Conservation (phyloP, 2,113 vertebrate genomes). For the Epinephelus lanceolatus region DNA sequence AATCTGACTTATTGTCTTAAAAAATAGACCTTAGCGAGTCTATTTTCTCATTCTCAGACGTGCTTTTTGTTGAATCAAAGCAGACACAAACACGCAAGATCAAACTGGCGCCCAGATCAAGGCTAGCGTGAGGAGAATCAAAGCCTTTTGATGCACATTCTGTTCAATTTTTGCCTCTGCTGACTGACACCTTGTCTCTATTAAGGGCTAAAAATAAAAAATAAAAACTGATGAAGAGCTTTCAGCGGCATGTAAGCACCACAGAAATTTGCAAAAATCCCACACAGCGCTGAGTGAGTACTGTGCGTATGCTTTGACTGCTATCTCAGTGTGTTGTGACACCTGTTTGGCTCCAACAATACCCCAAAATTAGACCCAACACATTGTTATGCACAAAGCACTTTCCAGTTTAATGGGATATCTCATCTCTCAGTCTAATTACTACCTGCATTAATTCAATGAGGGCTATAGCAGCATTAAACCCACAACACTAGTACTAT, state of each 20-base stretch:
- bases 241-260: background rate
- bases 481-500: background rate
- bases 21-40: constrained; percentile 6
- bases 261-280: accelerated
- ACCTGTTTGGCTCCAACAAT: background rate
- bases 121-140: constrained; percentile 44
- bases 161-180: constrained; percentile 37
- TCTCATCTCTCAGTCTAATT: background rate
- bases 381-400: background rate
- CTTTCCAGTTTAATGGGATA: constrained; percentile 8
- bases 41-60: constrained; percentile 21
- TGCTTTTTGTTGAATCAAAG: constrained; percentile 43
- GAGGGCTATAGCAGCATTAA: background rate
- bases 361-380: background rate
- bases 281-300: background rate
- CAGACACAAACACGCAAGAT: constrained; percentile 46
- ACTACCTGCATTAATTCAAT: background rate
- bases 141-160: constrained; percentile 58
- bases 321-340: background rate
- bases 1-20: constrained; percentile 31
- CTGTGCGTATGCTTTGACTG: background rate
- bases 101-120: constrained; percentile 63
- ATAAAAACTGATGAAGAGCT: constrained; percentile 15
- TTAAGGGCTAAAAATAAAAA: constrained; percentile 43
- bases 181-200: constrained; percentile 41